These are phyloP conservation scores for Diploptera punctata DNA, from an alignment of 2,888 invertebrate species.

Conservation along the genomic window DNA sequence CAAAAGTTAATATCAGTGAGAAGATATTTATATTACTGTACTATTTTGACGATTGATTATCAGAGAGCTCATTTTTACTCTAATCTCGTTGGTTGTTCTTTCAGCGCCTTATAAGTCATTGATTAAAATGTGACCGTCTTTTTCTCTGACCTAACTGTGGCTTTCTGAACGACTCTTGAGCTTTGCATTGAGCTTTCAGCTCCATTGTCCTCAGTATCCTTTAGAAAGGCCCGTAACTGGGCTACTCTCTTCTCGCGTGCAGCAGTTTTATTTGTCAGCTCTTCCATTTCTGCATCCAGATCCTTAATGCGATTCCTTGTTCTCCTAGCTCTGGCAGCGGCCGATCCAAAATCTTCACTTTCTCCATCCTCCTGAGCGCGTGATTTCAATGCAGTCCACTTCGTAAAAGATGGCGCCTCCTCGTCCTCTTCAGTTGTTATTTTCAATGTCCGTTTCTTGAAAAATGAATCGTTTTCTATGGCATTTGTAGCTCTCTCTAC, in stretches of 20 bases:
- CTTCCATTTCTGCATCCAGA: conserved; percentile 78
- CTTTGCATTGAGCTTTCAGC: conserved; percentile 50
- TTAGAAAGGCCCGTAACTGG: conserved; percentile 71
- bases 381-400: conserved; percentile 57
- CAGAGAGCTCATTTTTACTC: no score
- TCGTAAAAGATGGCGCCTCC: conserved; percentile 59
- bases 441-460: conserved; percentile 56
- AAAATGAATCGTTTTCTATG: conserved; percentile 54
- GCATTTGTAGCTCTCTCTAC: conserved; percentile 45
- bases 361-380: conserved; percentile 26
- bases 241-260: conserved; percentile 75
- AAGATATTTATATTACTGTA: no score
- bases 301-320: conserved; percentile 72
- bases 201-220: conserved; percentile 60
- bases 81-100: no score
- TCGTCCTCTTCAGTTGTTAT: conserved; percentile 52
- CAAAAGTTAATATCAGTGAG: no score
- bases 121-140: conserved; percentile 55
- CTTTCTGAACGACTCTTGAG: conserved; percentile 41
- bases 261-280: conserved; percentile 70
- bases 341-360: conserved; percentile 59
- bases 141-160: conserved; percentile 50
- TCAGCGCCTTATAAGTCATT: no score
- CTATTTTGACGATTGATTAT: no score
- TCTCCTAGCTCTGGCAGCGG: conserved; percentile 68